Base-by-base conservation (phyloP, 2,888 invertebrate species). In the Meteorus cinctellus region DNA sequence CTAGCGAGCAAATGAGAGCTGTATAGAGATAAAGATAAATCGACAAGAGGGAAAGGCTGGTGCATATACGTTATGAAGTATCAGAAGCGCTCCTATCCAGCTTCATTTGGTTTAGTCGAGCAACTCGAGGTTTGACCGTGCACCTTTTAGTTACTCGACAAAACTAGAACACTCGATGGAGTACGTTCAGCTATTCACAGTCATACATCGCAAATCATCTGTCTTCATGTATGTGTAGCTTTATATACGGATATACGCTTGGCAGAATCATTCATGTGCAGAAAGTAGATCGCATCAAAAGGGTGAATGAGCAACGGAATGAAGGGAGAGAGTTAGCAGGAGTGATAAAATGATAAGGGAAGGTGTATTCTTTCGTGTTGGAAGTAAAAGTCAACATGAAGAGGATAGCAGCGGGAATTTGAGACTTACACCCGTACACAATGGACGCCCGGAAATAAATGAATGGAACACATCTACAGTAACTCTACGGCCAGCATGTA, bases 41-140 rank as follows among this genome's bases (percentile, higher is more conserved):
- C 5, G 34, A 63, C 27, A 34, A 34, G 63, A 63, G 63, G 19
- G 62, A 34, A 31, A 36, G 51, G 36, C 24, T 31, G 48, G 48
- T 48, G 4, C n/a, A 48, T 48, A 5, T 48, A 36, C 31, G 60
- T 45, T 45, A 72, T 31, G 45, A 36, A 59, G 81, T 78, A 78
- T 48, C 48, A 48, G n/a, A 81, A 85, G 83, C 85, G 81, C 86
- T 81, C 84, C 85, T 85, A 82, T 81, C 79, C 79, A 78, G 82
- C 81, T 83, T 84, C 82, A 83, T 85, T 84, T 85, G 85, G 86
- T 81, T 84, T 82, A 82, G 81, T 81, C 81, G 76, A 82, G 79
- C 77, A 82, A 63, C 31, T 80, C 78, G 80, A 67, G 72, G 77
- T 77, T 78, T 77, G 80, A 74, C 78, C 78, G 10, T 62, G 16